Base-by-base conservation (phyloP, 2,888 invertebrate genomes). In the Zygaena filipendulae region DNA sequence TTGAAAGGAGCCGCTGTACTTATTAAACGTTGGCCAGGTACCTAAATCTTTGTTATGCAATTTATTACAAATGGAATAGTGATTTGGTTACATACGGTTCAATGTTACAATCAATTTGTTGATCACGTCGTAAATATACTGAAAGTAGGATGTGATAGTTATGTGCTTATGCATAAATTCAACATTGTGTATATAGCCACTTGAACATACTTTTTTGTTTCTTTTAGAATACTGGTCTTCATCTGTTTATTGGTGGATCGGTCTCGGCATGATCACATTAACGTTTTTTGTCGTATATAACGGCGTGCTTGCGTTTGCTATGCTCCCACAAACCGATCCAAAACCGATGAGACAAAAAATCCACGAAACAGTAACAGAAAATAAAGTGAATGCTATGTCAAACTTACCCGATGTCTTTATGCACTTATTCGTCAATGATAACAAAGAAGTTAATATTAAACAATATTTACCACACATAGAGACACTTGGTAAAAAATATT, bases 161-260 rank as follows among this genome's bases (percentile, higher is more conserved):
- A n/a, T n/a, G n/a, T n/a, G n/a, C n/a, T n/a, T n/a, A n/a, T n/a
- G n/a, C n/a, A n/a, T n/a, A n/a, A n/a, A n/a, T n/a, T n/a, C n/a
- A n/a, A n/a, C n/a, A n/a, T n/a, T n/a, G n/a, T n/a, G n/a, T n/a
- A n/a, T n/a, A n/a, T n/a, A n/a, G n/a, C n/a, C n/a, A n/a, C n/a
- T n/a, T n/a, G n/a, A n/a, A n/a, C n/a, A 3, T 16, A 13, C 21
- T 21, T 35, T 36, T 30, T 18, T 27, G 23, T 47, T 70, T 30
- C 71, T 47, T 70, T 30, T 70, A 79, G 77, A 62, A 40, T 60
- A 74, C 35, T 66, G 69, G 60, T 52, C 66, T n/a, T 53, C 68
- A 22, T 36, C 70, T 3, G 47, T 50, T 3, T 70, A 66, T 38
- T 71, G 63, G 68, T 77, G 74, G 72, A 48, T 70, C 38, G 66